Percentiles rank a stretch among this genome's conserved stretches.
These are phyloP conservation scores for Colaptes auratus DNA, from an alignment of 2,113 vertebrate species.

Conservation along the genomic window DNA sequence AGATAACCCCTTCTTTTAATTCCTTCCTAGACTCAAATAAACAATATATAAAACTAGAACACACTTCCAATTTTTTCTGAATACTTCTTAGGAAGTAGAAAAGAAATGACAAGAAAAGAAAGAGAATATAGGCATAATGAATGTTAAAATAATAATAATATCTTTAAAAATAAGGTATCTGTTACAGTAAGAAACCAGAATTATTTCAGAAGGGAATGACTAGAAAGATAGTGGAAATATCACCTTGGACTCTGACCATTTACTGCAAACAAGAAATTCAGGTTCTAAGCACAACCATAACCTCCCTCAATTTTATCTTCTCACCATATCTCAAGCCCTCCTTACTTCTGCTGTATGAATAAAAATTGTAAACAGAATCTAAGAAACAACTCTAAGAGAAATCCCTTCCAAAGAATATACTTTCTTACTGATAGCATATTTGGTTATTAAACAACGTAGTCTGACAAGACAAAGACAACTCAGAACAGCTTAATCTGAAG, in stretches of 20 bases:
- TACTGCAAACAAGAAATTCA: background rate
- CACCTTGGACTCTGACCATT: background rate
- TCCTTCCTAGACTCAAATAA: constrained; percentile 11
- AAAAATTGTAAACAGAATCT: background rate
- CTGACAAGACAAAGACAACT: constrained; percentile 12
- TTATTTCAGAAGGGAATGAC: background rate
- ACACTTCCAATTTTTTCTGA: background rate
- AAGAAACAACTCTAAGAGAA: background rate
- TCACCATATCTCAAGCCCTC: background rate
- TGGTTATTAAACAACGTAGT: background rate
- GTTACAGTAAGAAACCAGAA: background rate
- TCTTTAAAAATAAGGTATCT: background rate
- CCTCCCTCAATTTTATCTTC: background rate
- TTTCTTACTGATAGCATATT: background rate
- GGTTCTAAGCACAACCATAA: background rate
- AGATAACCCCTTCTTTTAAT: background rate
- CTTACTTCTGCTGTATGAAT: background rate
- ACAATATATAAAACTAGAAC: background rate
- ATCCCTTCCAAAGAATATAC: background rate
- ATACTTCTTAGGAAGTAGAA: background rate
- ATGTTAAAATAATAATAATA: background rate
- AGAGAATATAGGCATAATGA: background rate
- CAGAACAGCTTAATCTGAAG: background rate
- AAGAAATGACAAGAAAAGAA: background rate
- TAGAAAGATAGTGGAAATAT: background rate